These are phyloP conservation scores for Rugalucina vietnamica DNA, from an alignment of 2,888 invertebrate genomes.

Conservation along the genomic window DNA sequence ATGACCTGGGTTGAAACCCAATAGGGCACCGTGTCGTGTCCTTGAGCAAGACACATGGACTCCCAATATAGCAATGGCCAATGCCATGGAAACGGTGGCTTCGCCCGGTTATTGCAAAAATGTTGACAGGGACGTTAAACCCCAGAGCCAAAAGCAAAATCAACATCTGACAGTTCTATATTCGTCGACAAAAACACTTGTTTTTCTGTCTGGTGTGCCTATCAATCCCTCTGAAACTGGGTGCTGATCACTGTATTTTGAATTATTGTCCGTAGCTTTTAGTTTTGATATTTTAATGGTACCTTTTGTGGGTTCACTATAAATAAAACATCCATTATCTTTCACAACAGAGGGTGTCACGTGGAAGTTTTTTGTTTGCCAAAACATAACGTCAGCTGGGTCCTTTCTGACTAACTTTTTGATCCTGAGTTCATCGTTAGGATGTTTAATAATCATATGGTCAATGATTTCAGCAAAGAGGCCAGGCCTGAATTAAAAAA, in stretches of 20 bases:
- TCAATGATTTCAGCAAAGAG: not conserved
- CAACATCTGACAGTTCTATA: too few relatives aligned
- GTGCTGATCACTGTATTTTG: not conserved
- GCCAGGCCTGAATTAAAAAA: too few relatives aligned
- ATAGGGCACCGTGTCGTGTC: too few relatives aligned
- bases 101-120: too few relatives aligned
- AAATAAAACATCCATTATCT: not conserved
- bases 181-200: not conserved
- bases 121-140: too few relatives aligned
- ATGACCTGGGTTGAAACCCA: too few relatives aligned
- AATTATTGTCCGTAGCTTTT: not conserved
- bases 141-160: too few relatives aligned
- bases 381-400: not conserved
- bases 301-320: not conserved
- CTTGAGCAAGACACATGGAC: too few relatives aligned
- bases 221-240: not conserved
- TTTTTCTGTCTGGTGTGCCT: not conserved
- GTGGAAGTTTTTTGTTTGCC: not conserved
- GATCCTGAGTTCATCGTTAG: not conserved
- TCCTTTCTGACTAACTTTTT: not conserved
- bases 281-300: constrained; percentile 3
- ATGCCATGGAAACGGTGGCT: too few relatives aligned
- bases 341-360: not conserved
- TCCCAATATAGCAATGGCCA: too few relatives aligned
- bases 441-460: not conserved